These are phyloP conservation scores for Regulus satrapa DNA, from an alignment of 2,113 vertebrate species.

Conservation along the genomic window DNA sequence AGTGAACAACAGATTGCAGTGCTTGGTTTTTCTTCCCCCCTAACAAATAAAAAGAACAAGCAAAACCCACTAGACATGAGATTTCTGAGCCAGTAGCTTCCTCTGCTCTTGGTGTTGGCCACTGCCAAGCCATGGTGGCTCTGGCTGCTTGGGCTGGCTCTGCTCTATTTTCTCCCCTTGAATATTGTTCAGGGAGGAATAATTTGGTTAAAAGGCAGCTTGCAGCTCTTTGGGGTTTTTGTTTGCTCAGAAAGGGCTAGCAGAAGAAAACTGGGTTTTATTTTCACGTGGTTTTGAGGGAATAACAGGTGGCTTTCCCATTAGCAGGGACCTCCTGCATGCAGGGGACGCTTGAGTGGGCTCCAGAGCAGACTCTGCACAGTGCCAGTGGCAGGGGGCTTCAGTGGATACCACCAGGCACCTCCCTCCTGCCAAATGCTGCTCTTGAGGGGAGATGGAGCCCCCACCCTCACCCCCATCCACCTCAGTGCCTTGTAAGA, in stretches of 20 bases:
- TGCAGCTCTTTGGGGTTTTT: not conserved
- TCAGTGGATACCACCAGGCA: rapidly evolving
- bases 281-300: not conserved
- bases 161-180: not conserved
- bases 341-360: not conserved
- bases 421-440: not conserved
- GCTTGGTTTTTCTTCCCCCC: not conserved
- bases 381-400: not conserved
- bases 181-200: not conserved
- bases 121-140: not conserved
- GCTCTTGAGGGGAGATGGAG: rapidly evolving
- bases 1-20: not conserved
- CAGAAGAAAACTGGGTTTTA: not conserved
- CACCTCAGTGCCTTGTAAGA: not conserved
- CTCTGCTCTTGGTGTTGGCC: not conserved
- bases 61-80: not conserved
- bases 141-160: not conserved
- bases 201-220: not conserved
- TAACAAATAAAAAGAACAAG: not conserved
- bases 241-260: not conserved
- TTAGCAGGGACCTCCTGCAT: not conserved
- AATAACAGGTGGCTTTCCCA: not conserved
- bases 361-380: not conserved
- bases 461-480: not conserved
- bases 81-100: not conserved